Conservation (phyloP, 1,140 invertebrate species). For the Brachionus calyciflorus region DNA sequence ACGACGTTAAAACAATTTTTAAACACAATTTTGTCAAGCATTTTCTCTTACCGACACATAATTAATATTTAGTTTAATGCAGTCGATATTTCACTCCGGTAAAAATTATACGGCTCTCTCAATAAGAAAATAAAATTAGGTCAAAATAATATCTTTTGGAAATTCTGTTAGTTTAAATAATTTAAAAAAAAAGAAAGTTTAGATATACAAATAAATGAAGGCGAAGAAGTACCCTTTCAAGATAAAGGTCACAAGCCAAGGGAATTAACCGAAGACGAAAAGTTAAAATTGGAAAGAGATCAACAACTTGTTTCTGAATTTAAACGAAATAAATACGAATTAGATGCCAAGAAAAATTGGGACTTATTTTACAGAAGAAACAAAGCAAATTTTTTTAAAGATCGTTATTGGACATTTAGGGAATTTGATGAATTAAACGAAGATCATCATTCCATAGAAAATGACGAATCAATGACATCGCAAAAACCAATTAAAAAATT, state of each 20-base stretch:
- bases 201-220: background rate
- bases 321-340: conserved; percentile 10
- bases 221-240: conserved; percentile 1
- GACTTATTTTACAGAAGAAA: conserved; percentile 92
- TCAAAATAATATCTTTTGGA: background rate
- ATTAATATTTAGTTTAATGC: too few relatives aligned
- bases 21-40: too few relatives aligned
- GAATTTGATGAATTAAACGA: conserved; percentile 80
- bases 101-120: too few relatives aligned
- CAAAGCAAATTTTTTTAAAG: conserved; percentile 79
- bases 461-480: background rate
- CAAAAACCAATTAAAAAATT: conserved; percentile 55
- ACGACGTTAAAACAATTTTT: too few relatives aligned
- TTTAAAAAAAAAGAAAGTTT: background rate
- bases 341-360: conserved; percentile 65
- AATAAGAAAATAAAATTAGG: too few relatives aligned
- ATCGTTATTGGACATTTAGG: conserved; percentile 90
- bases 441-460: background rate
- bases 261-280: conserved; percentile 2
- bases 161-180: background rate
- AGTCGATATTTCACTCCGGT: too few relatives aligned
- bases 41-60: too few relatives aligned
- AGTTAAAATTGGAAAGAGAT: conserved; percentile 16
- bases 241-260: conserved; percentile 9
- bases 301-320: conserved; percentile 24